Conservation (phyloP, 2,113 vertebrate species). For the Porphyrio hochstetteri region DNA sequence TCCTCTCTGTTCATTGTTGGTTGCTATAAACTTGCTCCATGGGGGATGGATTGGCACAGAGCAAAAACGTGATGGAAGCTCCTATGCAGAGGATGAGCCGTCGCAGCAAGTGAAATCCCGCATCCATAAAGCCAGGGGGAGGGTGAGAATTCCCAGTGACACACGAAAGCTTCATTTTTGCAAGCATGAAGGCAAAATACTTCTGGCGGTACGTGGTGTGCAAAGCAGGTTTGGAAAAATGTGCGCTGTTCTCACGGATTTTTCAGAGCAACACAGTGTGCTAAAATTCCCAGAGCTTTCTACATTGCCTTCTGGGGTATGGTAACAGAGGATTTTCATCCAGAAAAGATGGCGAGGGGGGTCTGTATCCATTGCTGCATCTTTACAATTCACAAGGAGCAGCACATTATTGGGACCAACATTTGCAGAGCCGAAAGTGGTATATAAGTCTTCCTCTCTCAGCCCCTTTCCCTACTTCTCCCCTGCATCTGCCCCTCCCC, state of each 20-base stretch:
- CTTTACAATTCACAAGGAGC: neutral
- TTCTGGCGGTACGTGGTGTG: neutral
- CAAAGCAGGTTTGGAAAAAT: neutral
- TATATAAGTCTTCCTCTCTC: neutral
- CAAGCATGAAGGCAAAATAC: neutral
- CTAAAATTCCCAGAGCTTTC: neutral
- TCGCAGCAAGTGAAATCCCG: neutral
- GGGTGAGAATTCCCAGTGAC: neutral
- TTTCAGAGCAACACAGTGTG: rapidly evolving
- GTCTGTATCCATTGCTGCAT: neutral
- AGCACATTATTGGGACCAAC: neutral
- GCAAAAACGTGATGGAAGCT: neutral
- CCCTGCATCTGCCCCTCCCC: rapidly evolving
- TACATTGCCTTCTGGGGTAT: neutral
- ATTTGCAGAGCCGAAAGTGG: neutral
- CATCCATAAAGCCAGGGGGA: neutral
- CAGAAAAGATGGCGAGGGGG: neutral
- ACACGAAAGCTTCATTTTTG: neutral
- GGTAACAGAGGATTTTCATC: neutral
- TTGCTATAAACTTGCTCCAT: constrained; percentile 12
- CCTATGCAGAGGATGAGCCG: neutral
- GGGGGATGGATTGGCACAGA: constrained; percentile 3
- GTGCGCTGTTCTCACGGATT: neutral
- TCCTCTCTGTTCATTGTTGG: neutral
- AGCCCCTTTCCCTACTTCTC: rapidly evolving